Evolutionary conservation across 30 jellyfish, hydroid and myxozoan genomes (phyloP).

Genomic region (Phacellophora camtschatica): DNA sequence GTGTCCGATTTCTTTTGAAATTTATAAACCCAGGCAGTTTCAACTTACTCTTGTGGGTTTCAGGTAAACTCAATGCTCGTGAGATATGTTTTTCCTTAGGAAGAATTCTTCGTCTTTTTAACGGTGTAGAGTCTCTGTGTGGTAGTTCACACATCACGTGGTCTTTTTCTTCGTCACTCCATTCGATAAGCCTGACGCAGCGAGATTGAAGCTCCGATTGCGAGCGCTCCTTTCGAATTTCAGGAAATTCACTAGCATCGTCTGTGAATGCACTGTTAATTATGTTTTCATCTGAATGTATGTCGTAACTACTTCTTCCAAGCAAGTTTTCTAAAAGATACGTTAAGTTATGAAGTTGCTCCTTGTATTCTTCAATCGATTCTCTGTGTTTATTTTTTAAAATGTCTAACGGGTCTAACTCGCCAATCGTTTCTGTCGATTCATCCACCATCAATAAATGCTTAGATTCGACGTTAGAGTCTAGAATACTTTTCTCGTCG

Average conservation of each 20-base stretch:
- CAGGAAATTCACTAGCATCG: background rate
- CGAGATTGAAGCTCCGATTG: conserved; percentile 1
- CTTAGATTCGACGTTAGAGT: background rate
- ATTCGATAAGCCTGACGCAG: background rate
- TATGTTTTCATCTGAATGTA: background rate
- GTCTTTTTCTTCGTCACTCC: conserved; percentile 43
- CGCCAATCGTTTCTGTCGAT: background rate
- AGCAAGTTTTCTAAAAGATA: conserved; percentile 12
- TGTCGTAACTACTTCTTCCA: background rate
- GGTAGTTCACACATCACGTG: conserved; percentile 40
- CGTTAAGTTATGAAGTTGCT: conserved; percentile 10
- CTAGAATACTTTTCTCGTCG: background rate
- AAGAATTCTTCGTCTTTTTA: background rate
- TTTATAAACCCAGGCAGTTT: conserved; percentile 3
- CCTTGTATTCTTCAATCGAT: background rate
- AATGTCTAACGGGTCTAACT: background rate
- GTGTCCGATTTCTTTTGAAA: background rate
- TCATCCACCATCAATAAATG: background rate
- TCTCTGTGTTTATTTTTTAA: background rate
- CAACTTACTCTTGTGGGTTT: conserved; percentile 19
- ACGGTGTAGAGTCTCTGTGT: background rate
- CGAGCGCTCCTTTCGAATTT: conserved; percentile 18
- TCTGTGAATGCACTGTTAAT: background rate
- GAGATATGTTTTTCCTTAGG: background rate
- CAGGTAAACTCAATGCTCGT: conserved; percentile 43